Percentiles rank a stretch among this genome's conserved stretches.
These are phyloP conservation scores for Drosophila biarmipes DNA, from an alignment of 1,140 invertebrate genomes.

Conservation along the genomic window DNA sequence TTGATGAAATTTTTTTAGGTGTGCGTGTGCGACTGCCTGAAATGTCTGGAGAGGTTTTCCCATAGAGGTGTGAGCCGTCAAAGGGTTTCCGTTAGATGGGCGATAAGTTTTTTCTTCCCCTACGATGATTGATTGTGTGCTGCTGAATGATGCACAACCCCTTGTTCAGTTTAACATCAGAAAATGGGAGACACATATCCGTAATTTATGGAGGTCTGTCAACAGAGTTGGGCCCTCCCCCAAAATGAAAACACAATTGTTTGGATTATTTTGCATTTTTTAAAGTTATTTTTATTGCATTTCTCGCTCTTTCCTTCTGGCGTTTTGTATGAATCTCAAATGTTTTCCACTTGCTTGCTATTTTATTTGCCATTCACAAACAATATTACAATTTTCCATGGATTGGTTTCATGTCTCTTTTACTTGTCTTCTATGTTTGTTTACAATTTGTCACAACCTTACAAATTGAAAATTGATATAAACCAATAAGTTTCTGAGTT, in stretches of 20 bases:
- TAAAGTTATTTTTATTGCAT: slow-evolving; percentile 82
- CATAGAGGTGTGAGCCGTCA: slow-evolving; percentile 43
- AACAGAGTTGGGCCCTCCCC: neutral
- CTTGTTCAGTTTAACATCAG: neutral
- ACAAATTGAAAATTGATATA: slow-evolving; percentile 84
- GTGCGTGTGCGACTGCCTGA: slow-evolving; percentile 9
- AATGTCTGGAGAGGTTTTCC: slow-evolving; percentile 8
- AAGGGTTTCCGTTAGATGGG: slow-evolving; percentile 44
- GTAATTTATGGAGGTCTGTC: slow-evolving; percentile 8
- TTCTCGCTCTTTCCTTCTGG: slow-evolving; percentile 52
- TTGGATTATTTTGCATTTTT: slow-evolving; percentile 69
- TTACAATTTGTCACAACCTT: slow-evolving; percentile 84
- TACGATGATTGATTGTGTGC: slow-evolving; percentile 40
- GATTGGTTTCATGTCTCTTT: slow-evolving; percentile 43
- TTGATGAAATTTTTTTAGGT: slow-evolving; percentile 51
- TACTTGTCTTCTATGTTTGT: slow-evolving; percentile 64
- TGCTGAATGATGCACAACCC: slow-evolving; percentile 6
- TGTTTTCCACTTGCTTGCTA: slow-evolving; percentile 60
- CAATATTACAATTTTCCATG: slow-evolving; percentile 75
- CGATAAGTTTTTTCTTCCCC: slow-evolving; percentile 6
- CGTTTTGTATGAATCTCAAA: slow-evolving; percentile 69
- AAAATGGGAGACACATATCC: neutral
- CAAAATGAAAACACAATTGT: slow-evolving; percentile 38
- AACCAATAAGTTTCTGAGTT: slow-evolving; percentile 70
- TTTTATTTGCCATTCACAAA: slow-evolving; percentile 74